Base-by-base conservation (phyloP, 2,113 vertebrate species). In the Rhegmatorhina hoffmannsi region DNA sequence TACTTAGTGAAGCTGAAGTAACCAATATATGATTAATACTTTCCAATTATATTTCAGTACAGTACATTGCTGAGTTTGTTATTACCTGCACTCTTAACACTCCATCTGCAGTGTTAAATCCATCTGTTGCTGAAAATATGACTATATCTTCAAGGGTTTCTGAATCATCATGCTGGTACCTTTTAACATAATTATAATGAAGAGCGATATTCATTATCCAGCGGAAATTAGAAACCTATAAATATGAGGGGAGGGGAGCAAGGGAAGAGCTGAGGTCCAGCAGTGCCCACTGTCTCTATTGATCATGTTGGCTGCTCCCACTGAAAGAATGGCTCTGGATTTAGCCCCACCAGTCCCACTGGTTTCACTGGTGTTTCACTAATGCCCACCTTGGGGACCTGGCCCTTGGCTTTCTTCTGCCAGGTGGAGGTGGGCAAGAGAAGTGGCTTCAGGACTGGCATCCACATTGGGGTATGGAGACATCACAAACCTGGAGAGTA, bases 111-210 rank as follows among this genome's bases (percentile, higher is more conserved):
- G 97, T 97, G 98, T 99, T 99, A 95, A 98, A 97, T 91, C 99
- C 98, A 97, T 99, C 99, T 69, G 98, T 98, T 95, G 98, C 98
- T 84, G 91, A 98, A 97, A 99, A 98, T 79, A 95, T 90, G 52
- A 98, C 86, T 73, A 95, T 96, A 75, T 99, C 98, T 96, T 98
- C 97, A 11, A 97, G 95, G 73, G 98, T 99, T 97, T 99, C 99
- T 16, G 99, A 98, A 98, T 99, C 98, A 74, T 99, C 99, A 64
- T 98, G 98, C 96, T 98, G 97, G 95, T 99, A 99, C 96, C 98
- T 99, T 96, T 96, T 95, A 97, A 97, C 95, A 97, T 95, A 95
- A 97, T 97, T 96, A 95, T 93, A 95, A 95, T 94, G 92, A 96
- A 95, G 74, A 92, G 84, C 1, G 86, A 91, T 93, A 97, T 94